Conservation (phyloP, 2,113 vertebrate species). For the Trematomus loennbergii region DNA sequence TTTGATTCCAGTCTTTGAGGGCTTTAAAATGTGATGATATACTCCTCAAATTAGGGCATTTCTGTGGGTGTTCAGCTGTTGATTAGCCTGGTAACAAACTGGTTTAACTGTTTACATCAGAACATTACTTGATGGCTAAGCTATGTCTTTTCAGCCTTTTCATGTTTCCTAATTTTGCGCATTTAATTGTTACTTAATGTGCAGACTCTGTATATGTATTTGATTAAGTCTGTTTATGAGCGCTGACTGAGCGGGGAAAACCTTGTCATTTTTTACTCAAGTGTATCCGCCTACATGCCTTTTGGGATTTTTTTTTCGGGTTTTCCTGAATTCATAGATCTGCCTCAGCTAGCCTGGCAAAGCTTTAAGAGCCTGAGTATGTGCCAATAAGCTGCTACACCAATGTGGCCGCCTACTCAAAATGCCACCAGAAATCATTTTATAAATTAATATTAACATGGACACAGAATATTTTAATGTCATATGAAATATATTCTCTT, state of each 20-base stretch:
- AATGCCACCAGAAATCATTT: slow-evolving; percentile 52
- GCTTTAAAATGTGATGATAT: background rate
- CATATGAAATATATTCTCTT: slow-evolving; percentile 9
- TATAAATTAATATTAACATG: slow-evolving; percentile 44
- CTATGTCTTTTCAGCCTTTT: slow-evolving; percentile 3
- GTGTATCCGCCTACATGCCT: slow-evolving; percentile 69
- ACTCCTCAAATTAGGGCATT: background rate
- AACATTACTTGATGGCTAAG: background rate
- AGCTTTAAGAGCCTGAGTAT: slow-evolving; percentile 38
- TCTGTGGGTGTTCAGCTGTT: background rate
- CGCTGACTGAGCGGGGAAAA: slow-evolving; percentile 57
- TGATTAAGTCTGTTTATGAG: slow-evolving; percentile 60
- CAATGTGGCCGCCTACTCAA: slow-evolving; percentile 56
- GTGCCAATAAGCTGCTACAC: slow-evolving; percentile 60
- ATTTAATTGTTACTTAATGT: slow-evolving; percentile 8
- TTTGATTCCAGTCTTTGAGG: background rate
- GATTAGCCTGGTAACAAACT: background rate
- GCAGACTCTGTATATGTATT: slow-evolving; percentile 44
- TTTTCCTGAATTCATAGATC: slow-evolving; percentile 66
- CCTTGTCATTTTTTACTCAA: slow-evolving; percentile 67
- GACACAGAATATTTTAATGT: slow-evolving; percentile 10
- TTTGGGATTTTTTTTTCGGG: slow-evolving; percentile 42
- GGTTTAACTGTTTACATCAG: background rate
- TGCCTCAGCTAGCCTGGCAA: slow-evolving; percentile 55
- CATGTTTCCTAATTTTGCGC: background rate